phyloP scores from a whole-genome alignment of 2,888 invertebrate species.

The Epinotia ramella region DNA sequence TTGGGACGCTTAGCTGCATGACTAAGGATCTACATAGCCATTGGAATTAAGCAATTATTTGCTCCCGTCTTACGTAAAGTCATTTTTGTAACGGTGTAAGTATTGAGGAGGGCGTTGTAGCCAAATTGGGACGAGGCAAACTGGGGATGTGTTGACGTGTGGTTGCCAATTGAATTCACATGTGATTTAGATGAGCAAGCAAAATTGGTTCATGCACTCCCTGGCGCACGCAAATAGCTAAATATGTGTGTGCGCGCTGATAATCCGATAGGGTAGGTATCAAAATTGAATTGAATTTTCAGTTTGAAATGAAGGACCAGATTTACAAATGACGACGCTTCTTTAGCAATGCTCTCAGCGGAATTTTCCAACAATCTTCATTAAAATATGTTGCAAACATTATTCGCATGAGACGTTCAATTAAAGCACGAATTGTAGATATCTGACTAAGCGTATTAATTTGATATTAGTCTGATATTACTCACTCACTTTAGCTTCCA shows the following conservation, averaged over 20 bases:
- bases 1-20: slow-evolving; percentile 14
- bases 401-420: background rate
- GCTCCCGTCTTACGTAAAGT: background rate
- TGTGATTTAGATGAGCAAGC: background rate
- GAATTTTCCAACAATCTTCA: background rate
- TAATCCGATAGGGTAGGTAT: background rate
- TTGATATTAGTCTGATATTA: background rate
- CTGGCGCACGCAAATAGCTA: background rate
- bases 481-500: background rate
- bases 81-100: background rate
- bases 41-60: background rate
- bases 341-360: background rate
- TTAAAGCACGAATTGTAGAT: background rate
- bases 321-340: background rate
- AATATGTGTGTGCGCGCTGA: background rate
- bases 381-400: background rate
- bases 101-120: background rate
- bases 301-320: background rate
- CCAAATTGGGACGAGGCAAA: background rate
- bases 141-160: background rate
- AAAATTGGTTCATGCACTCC: background rate
- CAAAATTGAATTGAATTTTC: background rate
- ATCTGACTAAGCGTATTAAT: background rate
- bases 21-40: background rate
- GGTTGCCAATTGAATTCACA: background rate